A percentile compares a stretch with the other conserved stretches of the same genome.
Evolutionary conservation across 2,797 vertebrate genomes (phyloP).

Genomic region (Bovichtus diacanthus): DNA sequence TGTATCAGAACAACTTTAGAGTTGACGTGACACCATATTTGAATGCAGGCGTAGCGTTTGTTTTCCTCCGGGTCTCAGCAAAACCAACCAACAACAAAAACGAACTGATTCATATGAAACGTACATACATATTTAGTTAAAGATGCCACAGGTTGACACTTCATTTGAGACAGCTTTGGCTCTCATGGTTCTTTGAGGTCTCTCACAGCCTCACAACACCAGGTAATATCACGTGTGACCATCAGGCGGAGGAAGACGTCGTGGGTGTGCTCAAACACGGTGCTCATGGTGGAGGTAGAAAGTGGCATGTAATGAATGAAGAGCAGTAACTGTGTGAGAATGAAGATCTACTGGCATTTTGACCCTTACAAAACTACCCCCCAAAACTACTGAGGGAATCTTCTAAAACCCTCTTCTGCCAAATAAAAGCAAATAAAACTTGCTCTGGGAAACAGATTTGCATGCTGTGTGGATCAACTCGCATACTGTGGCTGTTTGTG

Average conservation of each 20-base stretch:
- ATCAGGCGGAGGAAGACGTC: conserved; percentile 16
- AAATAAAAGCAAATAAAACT: conserved; percentile 9
- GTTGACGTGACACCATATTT: neutral
- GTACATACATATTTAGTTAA: neutral
- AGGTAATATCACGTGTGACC: neutral
- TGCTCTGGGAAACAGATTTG: neutral
- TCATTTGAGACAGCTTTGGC: neutral
- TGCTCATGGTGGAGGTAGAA: neutral
- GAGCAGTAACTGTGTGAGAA: neutral
- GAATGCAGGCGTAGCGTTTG: neutral
- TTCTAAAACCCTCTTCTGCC: conserved; percentile 14
- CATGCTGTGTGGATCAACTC: neutral
- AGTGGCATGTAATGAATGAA: neutral
- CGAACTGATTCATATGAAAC: neutral
- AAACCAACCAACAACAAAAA: neutral
- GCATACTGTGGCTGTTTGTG: neutral
- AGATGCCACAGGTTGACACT: neutral
- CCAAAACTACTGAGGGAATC: neutral
- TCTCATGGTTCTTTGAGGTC: too few species aligned
- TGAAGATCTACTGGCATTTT: conserved; percentile 11
- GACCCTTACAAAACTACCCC: conserved; percentile 27
- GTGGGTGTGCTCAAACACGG: neutral
- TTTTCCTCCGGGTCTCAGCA: neutral
- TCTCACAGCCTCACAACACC: neutral
- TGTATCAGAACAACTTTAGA: neutral